Conservation (phyloP, 2,888 invertebrate species). For the Phaedon cochleariae region DNA sequence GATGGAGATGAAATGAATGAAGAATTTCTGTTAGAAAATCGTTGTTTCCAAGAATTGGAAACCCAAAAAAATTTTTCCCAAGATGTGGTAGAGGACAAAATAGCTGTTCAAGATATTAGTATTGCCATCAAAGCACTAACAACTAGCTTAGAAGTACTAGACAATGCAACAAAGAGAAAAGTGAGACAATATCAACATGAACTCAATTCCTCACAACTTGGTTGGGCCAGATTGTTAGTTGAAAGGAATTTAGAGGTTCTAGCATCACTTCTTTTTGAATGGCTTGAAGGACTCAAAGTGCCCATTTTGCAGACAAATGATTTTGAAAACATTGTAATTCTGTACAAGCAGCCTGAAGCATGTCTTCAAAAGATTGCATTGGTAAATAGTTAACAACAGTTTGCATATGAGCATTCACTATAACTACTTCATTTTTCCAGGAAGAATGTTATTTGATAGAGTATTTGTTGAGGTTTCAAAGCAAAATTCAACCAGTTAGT, state of each 20-base stretch:
- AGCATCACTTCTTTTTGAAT: constrained; percentile 74
- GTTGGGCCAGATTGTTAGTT: constrained; percentile 71
- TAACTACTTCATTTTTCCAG: constrained; percentile 59
- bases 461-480: constrained; percentile 75
- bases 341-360: constrained; percentile 69
- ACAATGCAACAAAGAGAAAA: constrained; percentile 66
- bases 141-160: constrained; percentile 67
- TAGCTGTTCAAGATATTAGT: constrained; percentile 47
- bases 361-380: constrained; percentile 69
- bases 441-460: constrained; percentile 75
- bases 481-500: constrained; percentile 71
- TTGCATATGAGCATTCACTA: constrained; percentile 19
- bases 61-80: constrained; percentile 58
- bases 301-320: constrained; percentile 74
- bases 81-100: constrained; percentile 50
- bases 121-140: constrained; percentile 66
- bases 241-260: constrained; percentile 73
- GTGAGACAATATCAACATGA: constrained; percentile 68
- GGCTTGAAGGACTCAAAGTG: constrained; percentile 78
- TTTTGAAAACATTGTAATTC: constrained; percentile 71
- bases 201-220: constrained; percentile 73
- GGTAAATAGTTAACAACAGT: constrained; percentile 54
- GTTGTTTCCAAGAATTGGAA: constrained; percentile 66
- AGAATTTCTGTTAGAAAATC: constrained; percentile 63
- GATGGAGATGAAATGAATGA: constrained; percentile 64